These are phyloP conservation scores for Calliphora vicina DNA, from an alignment of 1,140 invertebrate species.

Conservation along the genomic window DNA sequence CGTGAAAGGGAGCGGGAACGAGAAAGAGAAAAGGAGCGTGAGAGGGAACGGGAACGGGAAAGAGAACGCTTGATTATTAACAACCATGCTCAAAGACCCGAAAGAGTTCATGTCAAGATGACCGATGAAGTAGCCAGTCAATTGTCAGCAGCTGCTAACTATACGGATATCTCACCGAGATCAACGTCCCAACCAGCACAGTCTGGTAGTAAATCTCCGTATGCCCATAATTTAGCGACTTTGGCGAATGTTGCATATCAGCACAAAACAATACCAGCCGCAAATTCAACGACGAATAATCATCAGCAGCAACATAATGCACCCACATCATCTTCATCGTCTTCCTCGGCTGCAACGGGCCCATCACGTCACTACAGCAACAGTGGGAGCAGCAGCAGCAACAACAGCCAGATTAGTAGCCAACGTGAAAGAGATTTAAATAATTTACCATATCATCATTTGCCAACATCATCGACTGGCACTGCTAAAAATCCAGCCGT, in stretches of 20 bases:
- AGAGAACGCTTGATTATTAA: slow-evolving; percentile 65
- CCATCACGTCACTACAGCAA: not conserved
- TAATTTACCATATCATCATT: not conserved
- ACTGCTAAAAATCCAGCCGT: not conserved
- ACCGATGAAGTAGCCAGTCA: slow-evolving; percentile 46
- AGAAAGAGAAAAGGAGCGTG: slow-evolving; percentile 43
- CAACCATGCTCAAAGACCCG: slow-evolving; percentile 67
- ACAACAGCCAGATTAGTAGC: not conserved
- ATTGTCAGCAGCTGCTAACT: slow-evolving; percentile 41
- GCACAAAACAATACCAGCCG: slow-evolving; percentile 46
- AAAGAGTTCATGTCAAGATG: slow-evolving; percentile 66
- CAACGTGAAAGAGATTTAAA: slow-evolving; percentile 19
- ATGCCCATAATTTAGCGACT: slow-evolving; percentile 71
- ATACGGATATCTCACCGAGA: slow-evolving; percentile 36
- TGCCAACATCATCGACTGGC: not conserved
- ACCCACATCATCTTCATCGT: too few species aligned
- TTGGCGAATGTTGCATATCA: slow-evolving; percentile 68
- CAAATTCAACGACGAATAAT: not conserved
- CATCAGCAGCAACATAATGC: not conserved
- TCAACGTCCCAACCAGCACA: not conserved
- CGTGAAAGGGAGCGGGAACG: not conserved
- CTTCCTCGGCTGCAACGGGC: not conserved
- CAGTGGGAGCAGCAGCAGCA: slow-evolving; percentile 13
- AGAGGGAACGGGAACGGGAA: slow-evolving; percentile 31
- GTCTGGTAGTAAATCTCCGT: slow-evolving; percentile 43